phyloP scores from a whole-genome alignment of 2,797 vertebrate species.

The Crocidura indochinensis region DNA sequence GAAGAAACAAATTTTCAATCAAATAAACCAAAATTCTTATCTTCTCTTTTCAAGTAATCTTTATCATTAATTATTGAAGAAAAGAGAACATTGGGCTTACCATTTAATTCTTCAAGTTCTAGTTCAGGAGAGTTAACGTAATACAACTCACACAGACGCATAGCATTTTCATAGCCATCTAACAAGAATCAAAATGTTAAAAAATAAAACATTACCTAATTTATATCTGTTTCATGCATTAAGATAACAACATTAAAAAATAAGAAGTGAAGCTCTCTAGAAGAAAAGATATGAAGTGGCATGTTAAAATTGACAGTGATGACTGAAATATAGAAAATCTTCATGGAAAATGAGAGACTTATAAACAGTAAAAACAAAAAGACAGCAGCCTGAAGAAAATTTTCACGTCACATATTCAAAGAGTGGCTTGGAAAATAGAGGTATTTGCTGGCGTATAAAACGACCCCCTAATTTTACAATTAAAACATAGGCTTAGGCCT shows the following conservation, averaged over 20 bases:
- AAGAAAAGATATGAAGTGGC: conserved; percentile 47
- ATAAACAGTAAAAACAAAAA: conserved; percentile 35
- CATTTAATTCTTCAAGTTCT: conserved; percentile 94
- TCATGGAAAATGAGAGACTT: conserved; percentile 14
- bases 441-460: no score
- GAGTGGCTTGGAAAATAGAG: conserved; percentile 12
- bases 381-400: conserved; percentile 42
- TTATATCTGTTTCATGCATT: conserved; percentile 60
- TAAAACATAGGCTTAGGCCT: no score
- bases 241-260: conserved; percentile 51
- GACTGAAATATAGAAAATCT: neutral
- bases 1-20: conserved; percentile 29
- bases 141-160: conserved; percentile 97
- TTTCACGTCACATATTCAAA: conserved; percentile 9
- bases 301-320: conserved; percentile 29
- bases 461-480: no score
- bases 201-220: neutral
- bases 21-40: conserved; percentile 66
- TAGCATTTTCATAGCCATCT: conserved; percentile 99
- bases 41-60: conserved; percentile 60
- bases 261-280: conserved; percentile 57
- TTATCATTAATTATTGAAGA: conserved; percentile 49
- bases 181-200: conserved; percentile 80
- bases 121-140: conserved; percentile 98
- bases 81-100: conserved; percentile 89